Conservation (phyloP, 37 sponge, comb jelly and placozoan species). For the Tethya wilhelma region DNA sequence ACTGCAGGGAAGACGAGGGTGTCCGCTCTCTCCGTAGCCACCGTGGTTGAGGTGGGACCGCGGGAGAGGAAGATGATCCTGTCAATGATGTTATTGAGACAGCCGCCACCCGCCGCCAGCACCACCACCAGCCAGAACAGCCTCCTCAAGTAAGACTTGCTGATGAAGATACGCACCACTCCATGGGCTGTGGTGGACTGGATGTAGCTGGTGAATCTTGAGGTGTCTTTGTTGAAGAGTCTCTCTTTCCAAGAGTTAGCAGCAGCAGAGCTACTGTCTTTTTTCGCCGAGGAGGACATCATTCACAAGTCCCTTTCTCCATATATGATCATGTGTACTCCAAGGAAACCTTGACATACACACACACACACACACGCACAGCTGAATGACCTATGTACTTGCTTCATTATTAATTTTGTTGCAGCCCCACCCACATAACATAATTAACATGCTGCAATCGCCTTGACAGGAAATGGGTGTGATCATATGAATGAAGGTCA, state of each 20-base stretch:
- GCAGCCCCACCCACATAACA: too few species aligned
- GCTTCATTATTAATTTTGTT: too few species aligned
- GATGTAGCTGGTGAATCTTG: constrained; percentile 16
- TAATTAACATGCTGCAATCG: too few species aligned
- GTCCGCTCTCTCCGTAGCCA: not conserved
- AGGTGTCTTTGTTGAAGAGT: not conserved
- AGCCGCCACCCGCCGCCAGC: constrained; percentile 10
- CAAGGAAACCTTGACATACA: too few species aligned
- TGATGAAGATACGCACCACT: constrained; percentile 18
- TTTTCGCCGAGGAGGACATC: too few species aligned
- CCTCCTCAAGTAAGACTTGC: constrained; percentile 39
- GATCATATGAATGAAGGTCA: too few species aligned
- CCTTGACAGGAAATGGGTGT: too few species aligned
- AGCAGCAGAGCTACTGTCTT: too few species aligned
- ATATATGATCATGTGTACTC: too few species aligned
- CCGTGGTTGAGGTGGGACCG: constrained; percentile 33
- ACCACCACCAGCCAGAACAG: constrained; percentile 50
- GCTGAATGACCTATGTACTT: too few species aligned
- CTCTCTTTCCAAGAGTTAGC: not conserved
- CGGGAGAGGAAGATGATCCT: constrained; percentile 9
- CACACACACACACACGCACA: too few species aligned
- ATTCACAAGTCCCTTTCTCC: too few species aligned
- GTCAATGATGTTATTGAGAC: constrained; percentile 30
- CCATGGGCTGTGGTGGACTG: constrained; percentile 41
- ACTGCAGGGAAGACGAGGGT: constrained; percentile 26